Evolutionary conservation across 2,888 invertebrate species (phyloP).

Genomic region (Hirtodrosophila cameraria): DNA sequence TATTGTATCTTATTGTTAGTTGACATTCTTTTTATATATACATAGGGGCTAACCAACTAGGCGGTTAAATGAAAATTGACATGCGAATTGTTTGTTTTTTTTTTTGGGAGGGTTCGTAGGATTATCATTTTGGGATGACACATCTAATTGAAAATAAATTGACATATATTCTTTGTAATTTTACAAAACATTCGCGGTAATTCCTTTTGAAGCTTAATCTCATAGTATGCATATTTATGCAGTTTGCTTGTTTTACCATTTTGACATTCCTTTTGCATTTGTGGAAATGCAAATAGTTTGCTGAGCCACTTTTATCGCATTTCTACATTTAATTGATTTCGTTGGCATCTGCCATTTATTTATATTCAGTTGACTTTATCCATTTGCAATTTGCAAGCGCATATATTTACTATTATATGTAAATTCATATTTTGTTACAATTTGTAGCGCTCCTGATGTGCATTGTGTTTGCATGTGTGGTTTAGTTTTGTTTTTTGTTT

Average conservation of each 20-base stretch:
- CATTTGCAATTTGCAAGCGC: slow-evolving; percentile 10
- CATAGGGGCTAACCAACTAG: slow-evolving; percentile 14
- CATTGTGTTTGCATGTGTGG: slow-evolving; percentile 21
- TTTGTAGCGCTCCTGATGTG: slow-evolving; percentile 4
- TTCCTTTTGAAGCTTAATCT: slow-evolving; percentile 30
- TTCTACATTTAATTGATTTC: slow-evolving; percentile 27
- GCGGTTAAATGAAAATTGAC: slow-evolving; percentile 64
- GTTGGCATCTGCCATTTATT: slow-evolving; percentile 52
- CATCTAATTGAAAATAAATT: slow-evolving; percentile 71
- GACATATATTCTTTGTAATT: slow-evolving; percentile 50
- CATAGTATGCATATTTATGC: slow-evolving; percentile 35
- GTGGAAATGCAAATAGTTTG: slow-evolving; percentile 25
- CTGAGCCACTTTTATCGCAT: slow-evolving; percentile 12
- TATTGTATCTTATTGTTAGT: slow-evolving; percentile 24
- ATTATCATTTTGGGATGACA: slow-evolving; percentile 9
- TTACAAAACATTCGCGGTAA: slow-evolving; percentile 17
- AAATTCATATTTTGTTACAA: slow-evolving; percentile 25
- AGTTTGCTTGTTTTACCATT: neutral
- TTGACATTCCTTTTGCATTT: neutral
- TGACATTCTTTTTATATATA: slow-evolving; percentile 55
- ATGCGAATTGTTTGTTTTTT: slow-evolving; percentile 32
- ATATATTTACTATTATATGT: slow-evolving; percentile 13
- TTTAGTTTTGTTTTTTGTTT: no score
- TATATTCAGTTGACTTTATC: slow-evolving; percentile 16
- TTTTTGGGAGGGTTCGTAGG: neutral